Conservation (phyloP, 2,113 vertebrate genomes). For the Gobiocypris rarus region DNA sequence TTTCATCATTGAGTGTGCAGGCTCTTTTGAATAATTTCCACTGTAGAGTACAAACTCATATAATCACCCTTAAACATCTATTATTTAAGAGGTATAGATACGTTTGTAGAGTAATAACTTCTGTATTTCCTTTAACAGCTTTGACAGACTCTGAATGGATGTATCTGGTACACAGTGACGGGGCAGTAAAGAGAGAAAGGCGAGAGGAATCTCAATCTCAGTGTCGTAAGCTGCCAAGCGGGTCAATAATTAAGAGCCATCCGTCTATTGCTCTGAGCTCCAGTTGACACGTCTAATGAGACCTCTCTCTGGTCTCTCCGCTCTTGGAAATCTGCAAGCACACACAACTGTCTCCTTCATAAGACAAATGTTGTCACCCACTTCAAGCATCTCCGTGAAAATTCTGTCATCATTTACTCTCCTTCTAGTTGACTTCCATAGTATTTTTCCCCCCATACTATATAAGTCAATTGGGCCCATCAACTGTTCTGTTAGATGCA, state of each 20-base stretch:
- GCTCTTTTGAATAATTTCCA: background rate
- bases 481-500: no score
- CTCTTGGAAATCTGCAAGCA: background rate
- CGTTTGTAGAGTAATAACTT: conserved; percentile 31
- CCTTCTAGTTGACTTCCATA: no score
- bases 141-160: conserved; percentile 47
- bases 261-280: conserved; percentile 36
- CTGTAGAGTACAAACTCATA: background rate
- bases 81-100: background rate
- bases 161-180: conserved; percentile 34
- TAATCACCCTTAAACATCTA: background rate
- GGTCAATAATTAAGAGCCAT: conserved; percentile 55
- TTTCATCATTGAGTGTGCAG: no score
- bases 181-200: conserved; percentile 17
- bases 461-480: no score
- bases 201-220: conserved; percentile 14
- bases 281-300: conserved; percentile 55
- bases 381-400: background rate
- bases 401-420: no score
- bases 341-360: conserved; percentile 6
- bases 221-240: conserved; percentile 27
- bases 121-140: conserved; percentile 31
- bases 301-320: conserved; percentile 21
- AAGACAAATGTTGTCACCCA: conserved; percentile 1
- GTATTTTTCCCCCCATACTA: no score